Base-by-base conservation (phyloP, 2,113 vertebrate species). In the Pagrus major region DNA sequence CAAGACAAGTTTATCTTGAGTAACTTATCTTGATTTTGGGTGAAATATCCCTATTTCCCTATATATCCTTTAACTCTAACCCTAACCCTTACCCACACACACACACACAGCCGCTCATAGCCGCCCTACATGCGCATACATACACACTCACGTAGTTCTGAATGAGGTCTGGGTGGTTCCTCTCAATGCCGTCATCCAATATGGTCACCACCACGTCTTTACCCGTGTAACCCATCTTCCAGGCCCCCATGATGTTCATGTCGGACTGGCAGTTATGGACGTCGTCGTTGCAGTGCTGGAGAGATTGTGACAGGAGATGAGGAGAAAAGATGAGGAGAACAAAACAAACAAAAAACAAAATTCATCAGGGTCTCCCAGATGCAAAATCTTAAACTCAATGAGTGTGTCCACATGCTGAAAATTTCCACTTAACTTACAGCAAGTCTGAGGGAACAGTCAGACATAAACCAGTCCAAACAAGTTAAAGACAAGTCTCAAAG, bases 171-270 rank as follows among this genome's bases (percentile, higher is more conserved):
- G 98, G 98, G 75, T 99, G 98, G 86, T 97, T 99, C 80, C 97
- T 95, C 92, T 99, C 98, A 0, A 99, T 99, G 84, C 98, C 98
- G 0, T 99, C 98, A 31, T 99, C 98, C 86, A 99, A 92, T 80
- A 99, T 99, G 56, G 98, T 99, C 80, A 99, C 97, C 85, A 99
- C 98, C 27, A 99, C 96, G 11, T 98, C 96, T 94, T 97, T 98
- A 29, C 98, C 98, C 4, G 98, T 99, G 92, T 98, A 99, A 84
- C 98, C 98, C 88, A 96, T 96, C 90, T 96, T 98, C 98, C 98
- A 99, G n/a, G 98, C 98, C 31, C 97, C 98, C 91, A 99, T 95
- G 68, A 99, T 97, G 90, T 99, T 99, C 98, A 99, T 99, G 92
- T 99, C 98, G 3, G 98, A 99, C 78, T 99, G 98, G 91, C 98